A percentile compares a stretch with the other conserved stretches of the same genome.
Evolutionary conservation across 2,113 vertebrate genomes (phyloP).

Genomic region (Notechis scutatus): DNA sequence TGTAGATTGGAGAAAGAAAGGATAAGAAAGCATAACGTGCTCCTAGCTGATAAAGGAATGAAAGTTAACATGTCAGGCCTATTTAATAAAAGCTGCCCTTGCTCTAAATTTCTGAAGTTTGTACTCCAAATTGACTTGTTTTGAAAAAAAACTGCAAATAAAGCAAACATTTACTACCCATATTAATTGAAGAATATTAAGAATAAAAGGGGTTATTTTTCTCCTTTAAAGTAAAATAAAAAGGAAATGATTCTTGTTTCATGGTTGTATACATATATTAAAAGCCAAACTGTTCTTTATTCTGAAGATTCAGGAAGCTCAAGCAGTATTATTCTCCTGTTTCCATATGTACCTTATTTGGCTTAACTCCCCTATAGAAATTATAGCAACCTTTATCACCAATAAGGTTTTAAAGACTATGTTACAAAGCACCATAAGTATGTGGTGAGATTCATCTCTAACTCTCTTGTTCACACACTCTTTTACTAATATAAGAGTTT

Average conservation of each 20-base stretch:
- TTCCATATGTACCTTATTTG: neutral
- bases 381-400: neutral
- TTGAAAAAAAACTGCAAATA: neutral
- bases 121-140: neutral
- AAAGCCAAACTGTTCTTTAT: neutral
- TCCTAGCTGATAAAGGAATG: neutral
- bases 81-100: slow-evolving; percentile 17
- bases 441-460: neutral
- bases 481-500: neutral
- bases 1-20: neutral
- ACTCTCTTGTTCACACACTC: neutral
- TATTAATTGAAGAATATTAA: neutral
- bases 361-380: neutral
- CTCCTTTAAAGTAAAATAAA: neutral
- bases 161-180: neutral
- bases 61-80: neutral
- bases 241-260: neutral
- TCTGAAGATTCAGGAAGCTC: neutral
- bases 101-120: neutral
- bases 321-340: neutral
- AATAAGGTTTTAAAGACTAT: neutral
- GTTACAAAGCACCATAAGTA: neutral
- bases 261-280: neutral
- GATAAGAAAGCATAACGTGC: neutral
- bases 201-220: neutral